These are phyloP conservation scores for Sciurus niger DNA, from an alignment of 2,113 vertebrate species.

Conservation along the genomic window DNA sequence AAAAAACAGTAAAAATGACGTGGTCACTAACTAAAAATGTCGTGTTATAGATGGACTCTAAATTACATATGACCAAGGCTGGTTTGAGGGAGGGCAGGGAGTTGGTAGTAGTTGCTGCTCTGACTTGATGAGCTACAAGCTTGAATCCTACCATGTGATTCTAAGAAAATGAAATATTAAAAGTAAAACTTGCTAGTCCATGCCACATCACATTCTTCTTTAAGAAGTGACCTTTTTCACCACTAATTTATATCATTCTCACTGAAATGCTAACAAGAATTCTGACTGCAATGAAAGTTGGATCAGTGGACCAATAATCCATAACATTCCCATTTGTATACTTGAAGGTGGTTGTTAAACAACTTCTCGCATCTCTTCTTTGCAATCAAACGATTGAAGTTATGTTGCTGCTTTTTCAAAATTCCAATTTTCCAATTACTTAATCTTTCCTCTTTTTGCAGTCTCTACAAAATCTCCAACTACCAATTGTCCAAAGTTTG, in stretches of 20 bases:
- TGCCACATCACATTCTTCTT: not conserved
- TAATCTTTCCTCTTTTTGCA: not conserved
- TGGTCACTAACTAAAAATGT: not conserved
- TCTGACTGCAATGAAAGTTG: not conserved
- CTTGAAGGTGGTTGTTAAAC: not conserved
- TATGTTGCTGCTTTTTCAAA: not conserved
- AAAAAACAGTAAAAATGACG: not conserved
- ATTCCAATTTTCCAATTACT: not conserved
- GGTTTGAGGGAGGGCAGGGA: not conserved
- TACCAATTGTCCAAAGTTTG: slow-evolving; percentile 1
- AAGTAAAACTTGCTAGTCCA: not conserved
- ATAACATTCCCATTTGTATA: not conserved
- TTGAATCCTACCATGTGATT: not conserved
- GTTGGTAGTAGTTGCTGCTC: not conserved
- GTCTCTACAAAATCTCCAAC: not conserved
- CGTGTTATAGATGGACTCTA: not conserved
- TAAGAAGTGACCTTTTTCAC: not conserved
- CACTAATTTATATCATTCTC: not conserved
- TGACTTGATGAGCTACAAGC: not conserved
- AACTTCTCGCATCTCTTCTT: not conserved
- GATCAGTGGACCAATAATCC: slow-evolving; percentile 24
- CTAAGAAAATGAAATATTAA: not conserved
- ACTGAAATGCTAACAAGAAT: slow-evolving; percentile 21
- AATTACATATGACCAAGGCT: not conserved
- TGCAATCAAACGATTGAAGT: not conserved